Conservation (phyloP, 2,113 vertebrate species). For the Melospiza georgiana region DNA sequence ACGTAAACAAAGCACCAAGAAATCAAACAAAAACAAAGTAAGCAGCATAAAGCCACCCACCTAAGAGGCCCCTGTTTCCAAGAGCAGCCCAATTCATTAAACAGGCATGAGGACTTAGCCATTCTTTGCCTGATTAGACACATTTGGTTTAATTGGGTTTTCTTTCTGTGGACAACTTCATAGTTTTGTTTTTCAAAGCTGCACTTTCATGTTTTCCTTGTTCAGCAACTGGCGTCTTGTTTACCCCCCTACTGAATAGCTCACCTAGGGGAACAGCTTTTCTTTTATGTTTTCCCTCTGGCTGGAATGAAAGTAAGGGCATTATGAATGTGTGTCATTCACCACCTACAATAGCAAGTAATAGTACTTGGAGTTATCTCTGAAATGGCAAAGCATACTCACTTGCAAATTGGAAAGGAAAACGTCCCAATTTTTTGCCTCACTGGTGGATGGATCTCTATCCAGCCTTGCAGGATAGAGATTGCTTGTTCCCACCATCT, state of each 20-base stretch:
- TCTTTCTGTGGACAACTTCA: background rate
- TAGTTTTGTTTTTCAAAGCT: background rate
- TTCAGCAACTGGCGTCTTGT: background rate
- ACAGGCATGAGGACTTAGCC: conserved; percentile 2
- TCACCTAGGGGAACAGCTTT: conserved; percentile 23
- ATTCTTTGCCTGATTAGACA: conserved; percentile 22
- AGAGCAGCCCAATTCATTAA: conserved; percentile 22
- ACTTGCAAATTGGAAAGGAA: conserved; percentile 80
- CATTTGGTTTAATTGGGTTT: conserved; percentile 28
- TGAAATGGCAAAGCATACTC: conserved; percentile 69
- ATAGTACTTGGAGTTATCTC: conserved; percentile 67
- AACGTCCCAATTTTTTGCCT: conserved; percentile 73
- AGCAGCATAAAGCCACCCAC: background rate
- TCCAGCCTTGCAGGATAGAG: conserved; percentile 60
- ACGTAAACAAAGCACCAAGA: conserved; percentile 24
- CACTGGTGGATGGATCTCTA: conserved; percentile 57
- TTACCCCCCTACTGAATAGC: background rate
- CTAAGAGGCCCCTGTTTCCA: background rate
- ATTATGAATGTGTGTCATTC: conserved; percentile 50
- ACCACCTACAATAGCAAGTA: conserved; percentile 64
- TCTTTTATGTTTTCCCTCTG: conserved; percentile 48
- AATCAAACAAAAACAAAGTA: conserved; percentile 15
- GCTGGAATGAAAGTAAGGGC: conserved; percentile 63
- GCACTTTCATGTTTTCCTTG: background rate
- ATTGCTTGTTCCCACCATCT: conserved; percentile 77